Percentiles rank a stretch among this genome's conserved stretches.
These are phyloP conservation scores for Nyctalus aviator DNA, from an alignment of 2,797 vertebrate genomes.

Conservation along the genomic window DNA sequence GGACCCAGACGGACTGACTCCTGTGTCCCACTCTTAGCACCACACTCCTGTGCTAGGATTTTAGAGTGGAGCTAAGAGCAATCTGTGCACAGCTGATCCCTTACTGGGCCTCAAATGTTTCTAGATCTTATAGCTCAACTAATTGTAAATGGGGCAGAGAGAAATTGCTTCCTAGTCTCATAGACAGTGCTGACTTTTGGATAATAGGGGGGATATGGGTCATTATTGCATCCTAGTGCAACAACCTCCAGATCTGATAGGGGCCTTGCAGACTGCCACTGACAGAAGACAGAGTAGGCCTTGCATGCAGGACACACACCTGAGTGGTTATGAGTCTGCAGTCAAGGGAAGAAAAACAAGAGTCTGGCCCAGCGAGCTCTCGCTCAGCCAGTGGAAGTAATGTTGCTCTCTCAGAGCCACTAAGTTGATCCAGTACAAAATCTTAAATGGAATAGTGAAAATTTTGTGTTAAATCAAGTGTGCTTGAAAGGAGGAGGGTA, in stretches of 20 bases:
- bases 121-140: background rate
- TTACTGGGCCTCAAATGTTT: background rate
- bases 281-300: background rate
- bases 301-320: background rate
- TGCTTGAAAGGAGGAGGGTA: background rate
- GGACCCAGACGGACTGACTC: background rate
- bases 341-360: background rate
- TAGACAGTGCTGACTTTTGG: background rate
- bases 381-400: background rate
- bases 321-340: background rate
- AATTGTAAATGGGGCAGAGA: background rate
- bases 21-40: background rate
- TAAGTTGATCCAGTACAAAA: background rate
- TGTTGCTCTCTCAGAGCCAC: background rate
- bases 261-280: background rate
- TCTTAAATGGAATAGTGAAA: background rate
- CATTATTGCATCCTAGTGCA: background rate
- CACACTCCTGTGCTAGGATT: background rate
- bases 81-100: background rate
- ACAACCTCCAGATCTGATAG: background rate
- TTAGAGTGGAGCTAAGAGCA: background rate
- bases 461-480: background rate
- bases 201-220: background rate
- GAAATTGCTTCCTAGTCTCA: slow-evolving; percentile 21
- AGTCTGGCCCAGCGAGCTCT: background rate